phyloP scores from a whole-genome alignment of 2,888 invertebrate species.

The Agapetus fuscipes region DNA sequence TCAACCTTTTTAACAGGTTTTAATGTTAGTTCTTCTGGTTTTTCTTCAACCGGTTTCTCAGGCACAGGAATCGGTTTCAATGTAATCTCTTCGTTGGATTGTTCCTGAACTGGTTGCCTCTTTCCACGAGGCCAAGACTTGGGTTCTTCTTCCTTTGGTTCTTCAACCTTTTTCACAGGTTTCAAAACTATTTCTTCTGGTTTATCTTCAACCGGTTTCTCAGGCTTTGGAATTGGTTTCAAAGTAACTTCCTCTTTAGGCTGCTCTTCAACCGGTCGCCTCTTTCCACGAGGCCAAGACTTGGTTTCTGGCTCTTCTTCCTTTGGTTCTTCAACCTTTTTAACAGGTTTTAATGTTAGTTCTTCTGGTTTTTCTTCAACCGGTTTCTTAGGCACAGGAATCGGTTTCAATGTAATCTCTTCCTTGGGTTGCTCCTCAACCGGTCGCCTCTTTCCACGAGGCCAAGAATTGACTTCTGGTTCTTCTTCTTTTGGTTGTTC shows the following conservation, averaged over 20 bases:
- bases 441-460: constrained; percentile 27
- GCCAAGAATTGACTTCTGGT: constrained; percentile 32
- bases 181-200: constrained; percentile 17
- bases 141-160: constrained; percentile 21
- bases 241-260: constrained; percentile 23
- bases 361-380: constrained; percentile 30
- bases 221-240: constrained; percentile 23
- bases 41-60: constrained; percentile 31
- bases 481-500: constrained; percentile 29
- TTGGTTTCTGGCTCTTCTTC: constrained; percentile 20
- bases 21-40: constrained; percentile 24
- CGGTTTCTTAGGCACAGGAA: constrained; percentile 31
- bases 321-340: constrained; percentile 28
- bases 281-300: constrained; percentile 28
- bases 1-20: constrained; percentile 25
- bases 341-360: constrained; percentile 31
- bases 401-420: constrained; percentile 27
- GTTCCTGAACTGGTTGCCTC: constrained; percentile 29
- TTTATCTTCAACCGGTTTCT: constrained; percentile 24
- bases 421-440: constrained; percentile 29
- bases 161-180: constrained; percentile 21
- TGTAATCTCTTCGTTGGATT: constrained; percentile 28
- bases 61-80: constrained; percentile 27
- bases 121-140: constrained; percentile 26
- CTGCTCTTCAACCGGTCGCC: constrained; percentile 25